Percentiles rank a stretch among this genome's conserved stretches.
Evolutionary conservation across 1,140 invertebrate species (phyloP).

Genomic region (Lordiphosa stackelbergi): DNA sequence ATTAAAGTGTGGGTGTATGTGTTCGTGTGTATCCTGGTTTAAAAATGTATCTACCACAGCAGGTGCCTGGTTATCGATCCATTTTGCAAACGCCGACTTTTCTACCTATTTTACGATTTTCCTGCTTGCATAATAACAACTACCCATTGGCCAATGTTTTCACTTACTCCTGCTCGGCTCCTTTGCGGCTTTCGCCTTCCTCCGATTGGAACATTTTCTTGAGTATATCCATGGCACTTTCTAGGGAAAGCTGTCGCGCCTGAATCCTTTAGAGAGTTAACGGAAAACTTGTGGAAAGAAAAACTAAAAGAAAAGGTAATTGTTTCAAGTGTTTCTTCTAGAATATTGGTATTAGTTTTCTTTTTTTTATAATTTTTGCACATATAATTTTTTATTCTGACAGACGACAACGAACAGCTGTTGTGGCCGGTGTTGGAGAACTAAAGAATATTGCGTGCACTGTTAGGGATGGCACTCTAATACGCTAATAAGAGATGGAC

Average conservation of each 20-base stretch:
- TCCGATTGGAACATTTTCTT: constrained; percentile 74
- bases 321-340: constrained; percentile 1
- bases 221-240: constrained; percentile 62
- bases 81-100: constrained; percentile 37
- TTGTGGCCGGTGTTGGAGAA: too few species aligned
- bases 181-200: constrained; percentile 27
- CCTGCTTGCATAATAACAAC: constrained; percentile 16
- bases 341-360: constrained; percentile 5
- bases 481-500: too few species aligned
- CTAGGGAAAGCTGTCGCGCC: neutral
- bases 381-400: constrained; percentile 3
- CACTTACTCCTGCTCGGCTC: constrained; percentile 67
- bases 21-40: constrained; percentile 47
- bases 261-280: constrained; percentile 30
- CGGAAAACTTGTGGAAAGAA: constrained; percentile 40
- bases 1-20: constrained; percentile 16
- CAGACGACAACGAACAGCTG: constrained; percentile 2
- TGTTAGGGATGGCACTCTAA: too few species aligned
- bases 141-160: too few species aligned
- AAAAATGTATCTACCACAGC: constrained; percentile 69
- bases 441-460: too few species aligned
- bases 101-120: neutral
- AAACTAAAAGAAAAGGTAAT: constrained; percentile 69
- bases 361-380: neutral
- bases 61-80: constrained; percentile 60